phyloP scores from a whole-genome alignment of 2,888 invertebrate species.

The Watsonalla binaria region DNA sequence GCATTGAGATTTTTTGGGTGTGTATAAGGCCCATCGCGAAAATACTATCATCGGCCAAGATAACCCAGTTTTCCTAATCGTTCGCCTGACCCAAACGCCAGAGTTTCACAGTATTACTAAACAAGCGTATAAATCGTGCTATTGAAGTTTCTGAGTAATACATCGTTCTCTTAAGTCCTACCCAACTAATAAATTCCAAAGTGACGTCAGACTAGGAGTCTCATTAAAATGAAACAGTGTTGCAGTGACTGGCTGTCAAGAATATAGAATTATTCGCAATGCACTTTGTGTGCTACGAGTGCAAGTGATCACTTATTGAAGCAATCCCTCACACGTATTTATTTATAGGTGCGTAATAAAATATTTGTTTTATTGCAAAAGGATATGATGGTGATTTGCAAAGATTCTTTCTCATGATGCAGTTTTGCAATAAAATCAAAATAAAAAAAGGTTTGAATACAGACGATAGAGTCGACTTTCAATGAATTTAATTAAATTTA shows the following conservation, averaged over 20 bases:
- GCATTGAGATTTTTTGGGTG: no score
- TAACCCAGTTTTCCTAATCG: no score
- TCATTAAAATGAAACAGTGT: background rate
- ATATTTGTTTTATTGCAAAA: conserved; percentile 46
- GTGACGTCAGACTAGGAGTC: background rate
- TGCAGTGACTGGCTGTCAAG: background rate
- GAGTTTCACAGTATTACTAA: no score
- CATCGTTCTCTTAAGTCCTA: no score
- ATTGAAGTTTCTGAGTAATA: no score
- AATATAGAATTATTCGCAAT: conserved; percentile 6
- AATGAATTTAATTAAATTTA: no score
- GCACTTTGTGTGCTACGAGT: conserved; percentile 5
- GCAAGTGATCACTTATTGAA: conserved; percentile 9
- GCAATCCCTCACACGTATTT: conserved; percentile 29
- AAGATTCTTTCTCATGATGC: conserved; percentile 18
- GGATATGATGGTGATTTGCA: conserved; percentile 52
- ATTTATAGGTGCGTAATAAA: conserved; percentile 42
- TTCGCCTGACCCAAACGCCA: no score
- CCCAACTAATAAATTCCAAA: background rate
- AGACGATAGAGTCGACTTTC: no score
- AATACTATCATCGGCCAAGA: no score
- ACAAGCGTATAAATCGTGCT: no score
- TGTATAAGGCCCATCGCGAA: no score
- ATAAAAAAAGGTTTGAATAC: no score
- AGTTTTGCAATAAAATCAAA: background rate